These are phyloP conservation scores for Pelecanoides urinatrix DNA, from an alignment of 2,113 vertebrate genomes.

Conservation along the genomic window DNA sequence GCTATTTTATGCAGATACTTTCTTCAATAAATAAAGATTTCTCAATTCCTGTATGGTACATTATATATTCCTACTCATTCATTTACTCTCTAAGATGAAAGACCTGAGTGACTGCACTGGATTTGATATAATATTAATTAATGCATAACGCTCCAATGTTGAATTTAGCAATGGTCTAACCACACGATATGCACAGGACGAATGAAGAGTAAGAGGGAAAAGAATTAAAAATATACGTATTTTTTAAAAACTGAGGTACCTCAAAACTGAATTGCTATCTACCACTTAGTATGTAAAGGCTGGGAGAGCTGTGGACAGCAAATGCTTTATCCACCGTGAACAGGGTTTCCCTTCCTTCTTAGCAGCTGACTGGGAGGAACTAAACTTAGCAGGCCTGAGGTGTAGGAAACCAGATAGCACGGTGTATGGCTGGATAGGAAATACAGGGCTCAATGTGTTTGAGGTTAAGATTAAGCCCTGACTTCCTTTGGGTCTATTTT, in stretches of 20 bases:
- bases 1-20: background rate
- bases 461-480: slow-evolving; percentile 78
- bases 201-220: background rate
- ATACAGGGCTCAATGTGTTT: slow-evolving; percentile 79
- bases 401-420: slow-evolving; percentile 81
- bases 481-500: slow-evolving; percentile 82
- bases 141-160: background rate
- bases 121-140: slow-evolving; percentile 7
- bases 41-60: background rate
- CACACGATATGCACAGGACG: background rate
- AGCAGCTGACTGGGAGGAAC: slow-evolving; percentile 74
- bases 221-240: rapidly evolving
- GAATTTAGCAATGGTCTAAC: slow-evolving; percentile 3
- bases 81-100: slow-evolving; percentile 14
- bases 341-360: slow-evolving; percentile 60
- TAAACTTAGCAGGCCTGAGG: slow-evolving; percentile 79
- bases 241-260: background rate
- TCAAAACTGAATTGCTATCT: background rate
- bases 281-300: background rate
- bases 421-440: slow-evolving; percentile 75
- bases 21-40: background rate
- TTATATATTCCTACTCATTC: background rate
- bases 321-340: slow-evolving; percentile 18
- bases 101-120: background rate
- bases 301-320: background rate